phyloP scores from a whole-genome alignment of 1,140 invertebrate genomes.

The Drosophila virilis region DNA sequence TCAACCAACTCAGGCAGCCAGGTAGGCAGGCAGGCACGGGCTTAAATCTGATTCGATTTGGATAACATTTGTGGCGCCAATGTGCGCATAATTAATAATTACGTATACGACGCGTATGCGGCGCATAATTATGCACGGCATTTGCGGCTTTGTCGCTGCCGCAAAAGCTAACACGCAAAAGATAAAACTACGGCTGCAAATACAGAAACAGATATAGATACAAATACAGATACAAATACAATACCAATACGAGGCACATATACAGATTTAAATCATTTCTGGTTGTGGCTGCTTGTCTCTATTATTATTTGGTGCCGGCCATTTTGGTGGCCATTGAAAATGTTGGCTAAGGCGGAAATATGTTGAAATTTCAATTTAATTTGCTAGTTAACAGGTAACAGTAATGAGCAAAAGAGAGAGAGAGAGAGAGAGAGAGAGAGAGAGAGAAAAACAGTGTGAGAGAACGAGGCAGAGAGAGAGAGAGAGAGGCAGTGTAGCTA shows the following conservation, averaged over 20 bases:
- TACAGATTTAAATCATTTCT: slow-evolving; percentile 15
- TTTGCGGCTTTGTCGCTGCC: slow-evolving; percentile 46
- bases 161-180: slow-evolving; percentile 39
- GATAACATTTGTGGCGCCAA: slow-evolving; percentile 60
- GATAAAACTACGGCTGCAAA: neutral
- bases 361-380: slow-evolving; percentile 74
- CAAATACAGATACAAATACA: slow-evolving; percentile 10
- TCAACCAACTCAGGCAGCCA: neutral
- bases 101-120: slow-evolving; percentile 53
- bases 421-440: neutral
- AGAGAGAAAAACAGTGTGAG: neutral
- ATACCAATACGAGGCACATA: neutral
- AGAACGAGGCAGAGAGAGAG: neutral
- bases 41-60: slow-evolving; percentile 57
- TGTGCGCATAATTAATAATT: slow-evolving; percentile 46
- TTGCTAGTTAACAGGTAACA: slow-evolving; percentile 41
- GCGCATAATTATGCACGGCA: slow-evolving; percentile 58
- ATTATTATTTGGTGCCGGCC: slow-evolving; percentile 36
- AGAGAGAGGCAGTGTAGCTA: neutral
- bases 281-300: slow-evolving; percentile 30
- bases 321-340: slow-evolving; percentile 46
- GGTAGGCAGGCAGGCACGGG: slow-evolving; percentile 13
- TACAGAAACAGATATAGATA: neutral
- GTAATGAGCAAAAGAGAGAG: neutral
- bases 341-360: slow-evolving; percentile 61